Evolutionary conservation across 2,113 vertebrate genomes (phyloP), one percentile per base, ranked within the genome.

Genomic region (Oxygymnocypris stewartii): DNA sequence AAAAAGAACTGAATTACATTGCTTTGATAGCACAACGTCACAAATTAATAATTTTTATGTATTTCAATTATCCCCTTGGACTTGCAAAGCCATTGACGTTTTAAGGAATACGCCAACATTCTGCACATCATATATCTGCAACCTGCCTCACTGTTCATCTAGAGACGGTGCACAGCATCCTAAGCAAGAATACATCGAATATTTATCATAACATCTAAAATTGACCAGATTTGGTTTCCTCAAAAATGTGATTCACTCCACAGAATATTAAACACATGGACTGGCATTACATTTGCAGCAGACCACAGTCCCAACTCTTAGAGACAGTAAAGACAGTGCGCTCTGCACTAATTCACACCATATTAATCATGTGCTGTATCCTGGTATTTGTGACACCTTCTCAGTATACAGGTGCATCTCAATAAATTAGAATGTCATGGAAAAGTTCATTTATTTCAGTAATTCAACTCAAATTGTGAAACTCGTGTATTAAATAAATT

Each of bases 201-300:
- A 83, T 83, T 74, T 74, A 74, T 84, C 35, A 75, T 28, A 69
- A 74, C 35, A 84, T 84, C 31, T 57, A 59, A 75, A 84, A 84
- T 13, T 74, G 35, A 40, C 69, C 13, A 74, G 67, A 74, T 84
- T 84, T 74, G 44, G 16, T 71, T 71, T 54, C 37, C 35, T 57
- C 47, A 37, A 84, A 84, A 59, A 59, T 23, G 6, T 54, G 44
- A 71, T 59, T 84, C 31, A 59, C 82, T 59, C 67, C 31, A 84
- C 82, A 74, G 69, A 84, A 84, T 84, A 74, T 59, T 57, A 74
- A 84, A 57, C 49, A 57, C 67, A 25, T 12, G 20, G 6, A 73
- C 9, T 12, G 47, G 25, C 18, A 69, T 51, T 82, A 23, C 59
- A n/a, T 35, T 80, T 31, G 47, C 16, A 35, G 76, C 37, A 42